These are phyloP conservation scores for Macrobrachium nipponense DNA, from an alignment of 1,140 invertebrate genomes.

Conservation along the genomic window DNA sequence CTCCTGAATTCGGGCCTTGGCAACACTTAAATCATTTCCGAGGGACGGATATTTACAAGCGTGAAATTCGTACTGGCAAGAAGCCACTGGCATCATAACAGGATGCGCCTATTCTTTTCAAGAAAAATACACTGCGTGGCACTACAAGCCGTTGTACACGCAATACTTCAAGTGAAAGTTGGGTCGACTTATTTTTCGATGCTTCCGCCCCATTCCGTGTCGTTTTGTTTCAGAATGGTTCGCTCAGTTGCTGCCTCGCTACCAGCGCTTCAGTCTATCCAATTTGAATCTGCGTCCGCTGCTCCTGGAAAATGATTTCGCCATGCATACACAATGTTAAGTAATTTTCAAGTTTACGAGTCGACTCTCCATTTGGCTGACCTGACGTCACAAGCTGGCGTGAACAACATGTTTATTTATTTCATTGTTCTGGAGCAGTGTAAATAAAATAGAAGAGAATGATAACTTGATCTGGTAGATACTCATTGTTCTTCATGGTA, in stretches of 20 bases:
- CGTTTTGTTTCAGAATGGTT: neutral
- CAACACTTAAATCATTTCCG: conserved; percentile 5
- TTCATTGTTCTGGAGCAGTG: neutral
- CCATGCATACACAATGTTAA: conserved; percentile 34
- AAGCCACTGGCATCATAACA: neutral
- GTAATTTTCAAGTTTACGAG: conserved; percentile 52
- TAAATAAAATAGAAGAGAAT: too few species aligned
- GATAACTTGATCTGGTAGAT: too few species aligned
- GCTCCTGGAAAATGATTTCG: neutral
- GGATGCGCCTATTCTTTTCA: neutral
- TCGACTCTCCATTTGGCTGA: neutral
- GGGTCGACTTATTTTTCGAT: conserved; percentile 21
- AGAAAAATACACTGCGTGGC: too few species aligned
- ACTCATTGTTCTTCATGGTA: too few species aligned
- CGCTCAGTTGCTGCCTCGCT: neutral
- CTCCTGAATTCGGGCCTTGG: too few species aligned
- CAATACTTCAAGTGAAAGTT: conserved; percentile 45
- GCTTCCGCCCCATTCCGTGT: conserved; percentile 31
- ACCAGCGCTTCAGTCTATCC: too few species aligned
- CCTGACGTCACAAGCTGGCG: neutral
- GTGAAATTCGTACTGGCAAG: neutral
- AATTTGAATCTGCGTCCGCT: too few species aligned
- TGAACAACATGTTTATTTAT: neutral
- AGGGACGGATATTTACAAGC: neutral
- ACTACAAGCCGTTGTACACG: conserved; percentile 12